Conservation (phyloP, 1,140 invertebrate genomes). For the Pinna nobilis region DNA sequence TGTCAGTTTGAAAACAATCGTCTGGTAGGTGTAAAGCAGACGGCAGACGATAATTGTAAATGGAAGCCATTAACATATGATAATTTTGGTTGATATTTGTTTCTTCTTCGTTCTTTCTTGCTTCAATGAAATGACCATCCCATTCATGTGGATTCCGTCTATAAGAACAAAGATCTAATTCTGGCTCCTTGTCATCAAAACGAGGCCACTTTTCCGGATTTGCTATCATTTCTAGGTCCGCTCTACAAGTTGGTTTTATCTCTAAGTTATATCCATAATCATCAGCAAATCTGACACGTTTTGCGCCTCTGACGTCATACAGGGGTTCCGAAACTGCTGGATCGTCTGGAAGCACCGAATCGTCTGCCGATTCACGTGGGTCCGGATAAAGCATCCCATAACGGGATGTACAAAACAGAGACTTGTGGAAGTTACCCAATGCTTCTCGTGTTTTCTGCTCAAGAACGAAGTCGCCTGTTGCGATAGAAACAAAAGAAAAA, state of each 20-base stretch:
- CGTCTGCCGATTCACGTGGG: background rate
- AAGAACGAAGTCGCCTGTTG: conserved; percentile 4
- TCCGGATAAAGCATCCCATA: background rate
- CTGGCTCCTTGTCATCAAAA: background rate
- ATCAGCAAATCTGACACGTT: conserved; percentile 14
- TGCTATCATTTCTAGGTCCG: background rate
- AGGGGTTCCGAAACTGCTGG: background rate
- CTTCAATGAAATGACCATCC: background rate
- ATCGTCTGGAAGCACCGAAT: background rate
- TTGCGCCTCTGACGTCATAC: conserved; percentile 5
- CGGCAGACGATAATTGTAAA: conserved; percentile 4
- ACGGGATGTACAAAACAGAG: background rate
- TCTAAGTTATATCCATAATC: conserved; percentile 12
- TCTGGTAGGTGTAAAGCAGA: background rate
- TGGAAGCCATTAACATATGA: background rate
- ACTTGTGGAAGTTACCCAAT: background rate
- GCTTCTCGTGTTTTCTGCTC: conserved; percentile 2
- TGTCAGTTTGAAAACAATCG: background rate
- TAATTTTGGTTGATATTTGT: conserved; percentile 7
- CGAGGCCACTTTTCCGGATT: conserved; percentile 10
- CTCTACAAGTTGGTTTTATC: background rate
- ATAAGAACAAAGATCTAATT: conserved; percentile 7
- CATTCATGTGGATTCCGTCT: background rate
- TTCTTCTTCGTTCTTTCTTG: background rate
- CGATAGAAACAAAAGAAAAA: background rate